Percentiles rank a stretch among this genome's conserved stretches.
phyloP scores from a whole-genome alignment of 2,888 invertebrate species.

The Epirrita christyi region DNA sequence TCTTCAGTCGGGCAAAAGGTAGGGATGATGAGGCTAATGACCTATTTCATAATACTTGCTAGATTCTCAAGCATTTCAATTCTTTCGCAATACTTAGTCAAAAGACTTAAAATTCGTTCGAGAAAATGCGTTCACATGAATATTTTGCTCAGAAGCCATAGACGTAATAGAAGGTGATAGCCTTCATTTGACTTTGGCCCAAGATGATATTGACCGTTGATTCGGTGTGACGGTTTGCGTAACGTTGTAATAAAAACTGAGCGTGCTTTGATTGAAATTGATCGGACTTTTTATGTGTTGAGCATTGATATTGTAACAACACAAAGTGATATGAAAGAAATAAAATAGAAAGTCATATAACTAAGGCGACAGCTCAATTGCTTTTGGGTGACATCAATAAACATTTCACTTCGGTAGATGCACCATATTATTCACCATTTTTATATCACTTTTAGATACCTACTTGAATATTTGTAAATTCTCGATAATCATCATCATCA shows the following conservation, averaged over 20 bases:
- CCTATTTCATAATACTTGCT: no score
- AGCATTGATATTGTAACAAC: conserved; percentile 3
- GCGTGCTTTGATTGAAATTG: conserved; percentile 42
- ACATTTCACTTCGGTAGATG: background rate
- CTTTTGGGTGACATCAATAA: background rate
- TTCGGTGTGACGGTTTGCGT: conserved; percentile 42
- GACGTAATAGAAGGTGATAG: conserved; percentile 12
- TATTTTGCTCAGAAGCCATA: background rate
- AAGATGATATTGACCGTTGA: conserved; percentile 38
- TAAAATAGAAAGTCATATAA: conserved; percentile 14
- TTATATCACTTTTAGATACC: no score
- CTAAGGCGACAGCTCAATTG: conserved; percentile 1
- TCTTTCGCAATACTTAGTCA: no score
- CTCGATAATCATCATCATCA: no score
- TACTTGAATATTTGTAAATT: no score
- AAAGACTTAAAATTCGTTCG: no score
- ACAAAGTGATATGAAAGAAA: conserved; percentile 2
- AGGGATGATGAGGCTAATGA: background rate
- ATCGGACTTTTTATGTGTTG: conserved; percentile 20
- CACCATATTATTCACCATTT: no score
- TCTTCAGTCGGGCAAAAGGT: conserved; percentile 1
- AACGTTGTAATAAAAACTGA: conserved; percentile 43
- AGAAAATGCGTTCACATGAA: background rate
- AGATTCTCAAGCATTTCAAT: background rate
- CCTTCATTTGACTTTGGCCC: conserved; percentile 18